These are phyloP conservation scores for Illadopsis cleaveri DNA, from an alignment of 2,113 vertebrate genomes.

Conservation along the genomic window DNA sequence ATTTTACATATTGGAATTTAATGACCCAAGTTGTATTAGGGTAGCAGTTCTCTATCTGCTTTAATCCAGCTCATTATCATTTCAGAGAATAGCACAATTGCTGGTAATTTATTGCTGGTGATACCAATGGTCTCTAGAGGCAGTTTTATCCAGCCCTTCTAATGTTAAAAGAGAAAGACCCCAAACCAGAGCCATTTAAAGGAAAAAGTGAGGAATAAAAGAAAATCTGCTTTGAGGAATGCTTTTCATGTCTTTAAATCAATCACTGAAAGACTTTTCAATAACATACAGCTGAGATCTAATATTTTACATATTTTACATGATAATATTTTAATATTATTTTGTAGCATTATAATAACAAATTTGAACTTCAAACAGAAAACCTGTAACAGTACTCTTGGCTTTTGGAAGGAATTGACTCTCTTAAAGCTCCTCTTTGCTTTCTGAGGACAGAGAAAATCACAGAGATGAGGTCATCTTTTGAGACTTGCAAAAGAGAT, in stretches of 20 bases:
- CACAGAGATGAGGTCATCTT: not conserved
- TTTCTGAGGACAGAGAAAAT: not conserved
- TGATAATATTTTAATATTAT: not conserved
- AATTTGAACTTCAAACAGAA: not conserved
- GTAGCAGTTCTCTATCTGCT: not conserved
- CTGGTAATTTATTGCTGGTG: slow-evolving; percentile 38
- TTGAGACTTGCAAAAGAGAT: not conserved
- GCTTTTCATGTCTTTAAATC: not conserved
- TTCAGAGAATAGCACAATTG: slow-evolving; percentile 11
- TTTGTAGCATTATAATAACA: not conserved
- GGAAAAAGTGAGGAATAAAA: not conserved
- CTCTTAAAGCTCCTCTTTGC: not conserved
- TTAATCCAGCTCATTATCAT: slow-evolving; percentile 23
- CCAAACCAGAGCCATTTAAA: not conserved
- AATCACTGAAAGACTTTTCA: not conserved
- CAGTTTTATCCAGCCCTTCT: not conserved
- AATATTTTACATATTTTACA: not conserved
- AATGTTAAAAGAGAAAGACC: not conserved
- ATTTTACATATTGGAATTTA: slow-evolving; percentile 41
- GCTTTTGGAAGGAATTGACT: not conserved
- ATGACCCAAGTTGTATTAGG: not conserved
- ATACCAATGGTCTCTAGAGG: slow-evolving; percentile 14
- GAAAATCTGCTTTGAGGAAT: not conserved
- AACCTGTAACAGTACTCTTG: not conserved
- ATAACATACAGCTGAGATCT: not conserved